phyloP scores from a whole-genome alignment of 2,113 vertebrate species.

The Connochaetes taurinus region DNA sequence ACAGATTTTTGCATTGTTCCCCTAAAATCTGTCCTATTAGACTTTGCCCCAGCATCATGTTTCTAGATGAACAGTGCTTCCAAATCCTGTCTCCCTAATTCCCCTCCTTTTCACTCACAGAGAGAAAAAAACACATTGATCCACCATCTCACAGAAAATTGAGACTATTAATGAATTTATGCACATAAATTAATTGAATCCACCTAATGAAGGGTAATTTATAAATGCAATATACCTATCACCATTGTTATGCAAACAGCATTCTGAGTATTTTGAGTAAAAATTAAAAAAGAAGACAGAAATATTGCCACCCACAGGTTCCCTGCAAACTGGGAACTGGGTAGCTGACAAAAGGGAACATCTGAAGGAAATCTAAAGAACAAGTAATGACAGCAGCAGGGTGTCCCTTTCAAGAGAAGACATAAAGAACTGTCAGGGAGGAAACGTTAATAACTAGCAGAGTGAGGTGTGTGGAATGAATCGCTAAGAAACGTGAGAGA shows the following conservation, averaged over 20 bases:
- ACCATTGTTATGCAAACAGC: neutral
- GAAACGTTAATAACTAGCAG: constrained; percentile 21
- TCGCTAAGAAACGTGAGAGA: neutral
- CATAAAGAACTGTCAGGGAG: constrained; percentile 18
- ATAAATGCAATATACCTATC: neutral
- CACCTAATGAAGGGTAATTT: neutral
- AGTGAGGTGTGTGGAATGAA: constrained; percentile 11
- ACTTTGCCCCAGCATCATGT: neutral
- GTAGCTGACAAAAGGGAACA: neutral
- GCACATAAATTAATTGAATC: constrained; percentile 13
- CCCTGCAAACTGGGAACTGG: neutral
- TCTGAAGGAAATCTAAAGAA: constrained; percentile 36
- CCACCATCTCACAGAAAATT: neutral
- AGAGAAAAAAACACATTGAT: neutral
- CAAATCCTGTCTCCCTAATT: neutral
- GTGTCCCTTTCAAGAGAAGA: constrained; percentile 39
- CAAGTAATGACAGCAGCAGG: neutral
- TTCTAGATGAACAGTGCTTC: neutral
- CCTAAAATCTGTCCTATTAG: neutral
- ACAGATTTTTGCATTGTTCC: neutral
- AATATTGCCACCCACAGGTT: neutral
- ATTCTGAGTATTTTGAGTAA: constrained; percentile 15
- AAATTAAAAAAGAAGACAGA: neutral
- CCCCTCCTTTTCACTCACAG: neutral
- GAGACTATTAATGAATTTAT: neutral